These are phyloP conservation scores for Lutra lutra DNA, from an alignment of 2,797 vertebrate genomes.

Conservation along the genomic window DNA sequence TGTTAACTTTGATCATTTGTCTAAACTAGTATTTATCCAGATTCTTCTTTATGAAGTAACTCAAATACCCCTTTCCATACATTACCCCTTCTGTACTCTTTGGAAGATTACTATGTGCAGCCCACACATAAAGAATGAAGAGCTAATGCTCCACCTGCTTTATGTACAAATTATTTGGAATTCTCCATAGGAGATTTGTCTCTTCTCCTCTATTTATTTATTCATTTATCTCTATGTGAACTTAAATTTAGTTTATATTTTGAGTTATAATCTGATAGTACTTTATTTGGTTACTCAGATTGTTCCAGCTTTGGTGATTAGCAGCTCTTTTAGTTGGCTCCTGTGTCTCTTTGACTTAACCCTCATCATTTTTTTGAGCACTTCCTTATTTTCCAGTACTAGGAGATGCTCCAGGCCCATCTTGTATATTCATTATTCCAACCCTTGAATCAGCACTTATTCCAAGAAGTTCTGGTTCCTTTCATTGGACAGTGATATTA, in stretches of 20 bases:
- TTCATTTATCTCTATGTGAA: not conserved
- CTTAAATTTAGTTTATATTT: not conserved
- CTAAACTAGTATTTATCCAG: not conserved
- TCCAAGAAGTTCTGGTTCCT: not conserved
- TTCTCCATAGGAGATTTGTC: not conserved
- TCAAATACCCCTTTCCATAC: not conserved
- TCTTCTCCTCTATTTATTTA: not conserved
- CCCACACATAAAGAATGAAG: not conserved
- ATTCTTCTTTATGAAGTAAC: not conserved
- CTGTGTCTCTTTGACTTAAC: not conserved
- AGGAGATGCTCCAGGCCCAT: not conserved
- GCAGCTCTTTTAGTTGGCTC: not conserved
- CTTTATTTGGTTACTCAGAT: not conserved
- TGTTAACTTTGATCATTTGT: not conserved
- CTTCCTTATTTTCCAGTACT: not conserved
- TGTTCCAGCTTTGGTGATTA: not conserved
- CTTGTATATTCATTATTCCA: not conserved
- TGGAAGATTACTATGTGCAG: not conserved
- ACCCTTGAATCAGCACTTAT: not conserved
- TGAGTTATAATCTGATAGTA: not conserved
- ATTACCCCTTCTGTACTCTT: not conserved
- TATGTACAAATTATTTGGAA: not conserved
- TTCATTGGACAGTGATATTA: not conserved
- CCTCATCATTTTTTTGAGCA: not conserved
- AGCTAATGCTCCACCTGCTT: not conserved